Percentiles rank a stretch among this genome's conserved stretches.
Conservation (phyloP, 64 coral and sea anemone genomes). For the Montipora efflorescens region DNA sequence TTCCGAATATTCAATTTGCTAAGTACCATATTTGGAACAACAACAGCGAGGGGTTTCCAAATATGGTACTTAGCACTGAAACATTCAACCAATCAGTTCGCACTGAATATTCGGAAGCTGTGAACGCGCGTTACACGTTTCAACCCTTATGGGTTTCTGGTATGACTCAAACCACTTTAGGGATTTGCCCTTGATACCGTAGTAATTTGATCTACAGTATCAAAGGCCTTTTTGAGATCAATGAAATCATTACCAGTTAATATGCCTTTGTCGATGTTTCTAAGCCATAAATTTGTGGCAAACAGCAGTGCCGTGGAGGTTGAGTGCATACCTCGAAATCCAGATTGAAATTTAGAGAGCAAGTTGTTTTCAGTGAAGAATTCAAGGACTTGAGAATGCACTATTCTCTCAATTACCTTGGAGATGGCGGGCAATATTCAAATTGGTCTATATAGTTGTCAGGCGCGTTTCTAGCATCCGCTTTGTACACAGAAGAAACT, state of each 20-base stretch:
- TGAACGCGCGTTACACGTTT: too few relatives aligned
- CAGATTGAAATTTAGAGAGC: not conserved
- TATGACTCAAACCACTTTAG: not conserved
- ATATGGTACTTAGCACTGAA: too few relatives aligned
- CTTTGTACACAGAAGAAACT: not conserved
- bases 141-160: too few relatives aligned
- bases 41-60: too few relatives aligned
- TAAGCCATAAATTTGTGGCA: constrained; percentile 6
- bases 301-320: not conserved
- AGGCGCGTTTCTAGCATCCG: not conserved
- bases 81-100: too few relatives aligned
- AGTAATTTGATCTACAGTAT: too few relatives aligned
- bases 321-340: constrained; percentile 25
- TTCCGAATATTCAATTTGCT: too few relatives aligned
- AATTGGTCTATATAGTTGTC: not conserved
- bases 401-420: not conserved
- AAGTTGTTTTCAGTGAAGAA: not conserved
- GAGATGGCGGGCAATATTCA: not conserved
- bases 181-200: too few relatives aligned
- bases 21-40: too few relatives aligned
- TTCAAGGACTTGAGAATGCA: not conserved
- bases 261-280: constrained; percentile 12
- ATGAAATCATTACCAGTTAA: not conserved
- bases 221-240: not conserved
- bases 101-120: too few relatives aligned